These are phyloP conservation scores for Rhabditophanes sp. DNA, from an alignment of 2,888 invertebrate species.

Conservation along the genomic window DNA sequence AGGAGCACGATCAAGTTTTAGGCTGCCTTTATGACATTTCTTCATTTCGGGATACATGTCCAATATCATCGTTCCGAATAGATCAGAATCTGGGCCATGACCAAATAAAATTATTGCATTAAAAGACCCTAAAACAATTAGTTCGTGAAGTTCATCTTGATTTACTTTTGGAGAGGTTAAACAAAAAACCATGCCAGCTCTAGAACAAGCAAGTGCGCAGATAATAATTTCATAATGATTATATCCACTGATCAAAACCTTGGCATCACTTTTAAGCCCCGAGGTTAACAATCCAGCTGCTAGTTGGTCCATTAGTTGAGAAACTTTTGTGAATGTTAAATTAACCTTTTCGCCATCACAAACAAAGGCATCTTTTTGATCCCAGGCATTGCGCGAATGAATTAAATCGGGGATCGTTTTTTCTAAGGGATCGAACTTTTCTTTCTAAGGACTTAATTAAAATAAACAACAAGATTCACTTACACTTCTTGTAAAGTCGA, in stretches of 20 bases:
- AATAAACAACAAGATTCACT: background rate
- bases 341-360: slow-evolving; percentile 31
- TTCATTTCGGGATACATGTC: slow-evolving; percentile 29
- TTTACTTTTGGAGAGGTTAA: slow-evolving; percentile 33
- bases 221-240: slow-evolving; percentile 43
- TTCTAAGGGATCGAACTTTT: slow-evolving; percentile 14
- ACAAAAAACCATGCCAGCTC: slow-evolving; percentile 46
- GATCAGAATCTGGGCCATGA: slow-evolving; percentile 13
- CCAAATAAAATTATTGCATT: slow-evolving; percentile 44
- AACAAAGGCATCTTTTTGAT: slow-evolving; percentile 22
- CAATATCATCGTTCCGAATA: slow-evolving; percentile 18
- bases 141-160: slow-evolving; percentile 15
- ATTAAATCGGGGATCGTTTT: slow-evolving; percentile 31
- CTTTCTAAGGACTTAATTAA: slow-evolving; percentile 2
- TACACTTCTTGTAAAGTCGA: slow-evolving; percentile 16
- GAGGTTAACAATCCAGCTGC: slow-evolving; percentile 45
- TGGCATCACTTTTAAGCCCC: slow-evolving; percentile 46
- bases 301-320: slow-evolving; percentile 24
- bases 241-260: slow-evolving; percentile 48
- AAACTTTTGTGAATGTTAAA: slow-evolving; percentile 21
- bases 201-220: slow-evolving; percentile 24
- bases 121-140: no score
- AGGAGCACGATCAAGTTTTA: slow-evolving; percentile 4
- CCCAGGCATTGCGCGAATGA: slow-evolving; percentile 19
- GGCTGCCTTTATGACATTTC: slow-evolving; percentile 13